phyloP scores from a whole-genome alignment of 2,113 vertebrate species.

The Dinomys branickii region DNA sequence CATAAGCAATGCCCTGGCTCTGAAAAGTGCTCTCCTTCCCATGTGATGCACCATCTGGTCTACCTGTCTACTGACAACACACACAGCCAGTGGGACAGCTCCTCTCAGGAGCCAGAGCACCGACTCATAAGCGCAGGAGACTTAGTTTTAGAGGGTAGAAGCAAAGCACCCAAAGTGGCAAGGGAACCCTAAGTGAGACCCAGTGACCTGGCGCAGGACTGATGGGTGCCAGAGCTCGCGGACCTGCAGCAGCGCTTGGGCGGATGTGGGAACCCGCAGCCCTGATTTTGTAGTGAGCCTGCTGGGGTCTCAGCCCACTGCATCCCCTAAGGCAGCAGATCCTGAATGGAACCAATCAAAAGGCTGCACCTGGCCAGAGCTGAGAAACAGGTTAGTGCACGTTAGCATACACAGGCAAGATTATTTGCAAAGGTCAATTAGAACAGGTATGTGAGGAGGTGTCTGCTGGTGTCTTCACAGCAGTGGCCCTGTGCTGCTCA shows the following conservation, averaged over 20 bases:
- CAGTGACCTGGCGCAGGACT: conserved; percentile 21
- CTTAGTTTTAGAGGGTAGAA: conserved; percentile 8
- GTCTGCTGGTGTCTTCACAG: not conserved
- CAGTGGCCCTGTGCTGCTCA: not conserved
- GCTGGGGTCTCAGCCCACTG: not conserved
- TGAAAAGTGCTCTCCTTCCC: not conserved
- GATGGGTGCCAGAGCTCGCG: not conserved
- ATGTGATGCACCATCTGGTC: too few relatives aligned
- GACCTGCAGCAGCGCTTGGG: not conserved
- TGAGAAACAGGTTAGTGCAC: conserved; percentile 25
- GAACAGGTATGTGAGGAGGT: not conserved
- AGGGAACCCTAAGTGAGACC: conserved; percentile 5
- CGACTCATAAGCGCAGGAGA: not conserved
- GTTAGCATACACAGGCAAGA: not conserved
- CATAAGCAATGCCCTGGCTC: not conserved
- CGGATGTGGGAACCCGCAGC: not conserved
- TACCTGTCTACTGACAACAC: not conserved
- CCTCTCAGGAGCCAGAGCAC: not conserved
- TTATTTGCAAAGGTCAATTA: conserved; percentile 14
- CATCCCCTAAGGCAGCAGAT: conserved; percentile 20
- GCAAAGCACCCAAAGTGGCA: not conserved
- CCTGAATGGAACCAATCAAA: conserved; percentile 1
- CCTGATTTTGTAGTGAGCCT: not conserved
- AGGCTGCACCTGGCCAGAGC: not conserved
- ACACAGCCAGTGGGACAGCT: not conserved